Conservation (phyloP, 2,888 invertebrate species). For the Venusia cambrica region DNA sequence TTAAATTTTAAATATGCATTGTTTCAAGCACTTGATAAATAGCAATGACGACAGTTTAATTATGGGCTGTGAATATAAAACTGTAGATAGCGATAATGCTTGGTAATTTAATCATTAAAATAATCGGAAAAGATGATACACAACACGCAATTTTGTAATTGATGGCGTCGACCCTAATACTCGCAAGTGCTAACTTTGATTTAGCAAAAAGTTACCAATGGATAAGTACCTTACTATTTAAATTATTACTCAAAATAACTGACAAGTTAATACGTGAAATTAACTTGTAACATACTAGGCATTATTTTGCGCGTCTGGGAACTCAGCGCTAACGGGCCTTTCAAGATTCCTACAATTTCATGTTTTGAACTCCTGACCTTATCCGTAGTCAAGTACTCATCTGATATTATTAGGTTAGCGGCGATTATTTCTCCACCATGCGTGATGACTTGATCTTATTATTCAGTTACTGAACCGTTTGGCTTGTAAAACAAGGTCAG, state of each 20-base stretch:
- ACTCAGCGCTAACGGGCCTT: constrained; percentile 27
- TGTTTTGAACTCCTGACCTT: constrained; percentile 46
- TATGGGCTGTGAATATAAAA: constrained; percentile 49
- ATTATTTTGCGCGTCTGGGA: constrained; percentile 24
- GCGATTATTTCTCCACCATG: constrained; percentile 34
- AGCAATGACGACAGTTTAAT: constrained; percentile 45
- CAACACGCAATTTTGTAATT: constrained; percentile 39
- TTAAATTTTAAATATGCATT: constrained; percentile 34
- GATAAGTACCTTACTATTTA: too few relatives aligned
- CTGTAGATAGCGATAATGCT: constrained; percentile 53
- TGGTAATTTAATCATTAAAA: constrained; percentile 61
- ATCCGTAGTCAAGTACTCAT: constrained; percentile 34
- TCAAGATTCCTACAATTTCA: constrained; percentile 32
- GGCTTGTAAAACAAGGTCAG: constrained; percentile 37
- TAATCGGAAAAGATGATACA: constrained; percentile 43
- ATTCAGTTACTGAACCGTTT: constrained; percentile 27
- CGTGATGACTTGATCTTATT: constrained; percentile 36
- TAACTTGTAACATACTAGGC: constrained; percentile 26
- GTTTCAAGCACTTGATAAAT: constrained; percentile 39
- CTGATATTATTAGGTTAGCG: constrained; percentile 33
- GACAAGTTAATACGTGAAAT: constrained; percentile 29
- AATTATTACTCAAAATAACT: constrained; percentile 16
- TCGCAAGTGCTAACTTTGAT: constrained; percentile 11
- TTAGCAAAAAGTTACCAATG: constrained; percentile 4
- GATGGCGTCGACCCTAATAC: constrained; percentile 34